Evolutionary conservation across 2,113 vertebrate species (phyloP).

Genomic region (Psilopsiagon aurifrons): DNA sequence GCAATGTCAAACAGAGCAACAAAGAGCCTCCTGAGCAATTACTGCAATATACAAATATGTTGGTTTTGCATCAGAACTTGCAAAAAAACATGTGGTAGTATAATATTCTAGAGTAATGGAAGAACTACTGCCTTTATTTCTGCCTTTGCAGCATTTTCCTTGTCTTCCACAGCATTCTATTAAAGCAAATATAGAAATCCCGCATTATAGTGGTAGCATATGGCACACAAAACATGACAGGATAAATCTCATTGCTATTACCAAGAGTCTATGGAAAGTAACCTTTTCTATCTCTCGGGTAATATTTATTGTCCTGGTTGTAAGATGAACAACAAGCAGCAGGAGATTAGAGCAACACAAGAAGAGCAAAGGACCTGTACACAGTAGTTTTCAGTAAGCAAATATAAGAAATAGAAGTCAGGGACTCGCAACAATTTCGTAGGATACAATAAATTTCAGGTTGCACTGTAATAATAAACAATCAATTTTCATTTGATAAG

Average conservation of each 20-base stretch:
- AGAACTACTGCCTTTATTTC: background rate
- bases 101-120: background rate
- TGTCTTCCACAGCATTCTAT: background rate
- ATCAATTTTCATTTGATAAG: background rate
- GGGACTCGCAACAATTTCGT: background rate
- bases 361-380: background rate
- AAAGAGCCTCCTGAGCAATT: background rate
- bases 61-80: background rate
- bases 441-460: background rate
- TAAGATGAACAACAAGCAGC: accelerated
- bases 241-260: background rate
- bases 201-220: background rate
- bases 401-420: background rate
- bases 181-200: background rate
- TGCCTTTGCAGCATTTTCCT: background rate
- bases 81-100: background rate
- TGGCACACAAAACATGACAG: background rate
- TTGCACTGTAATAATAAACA: accelerated
- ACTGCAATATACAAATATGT: background rate
- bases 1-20: background rate
- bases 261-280: background rate
- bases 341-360: background rate
- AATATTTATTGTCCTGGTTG: background rate
- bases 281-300: background rate
- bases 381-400: background rate